phyloP scores from a whole-genome alignment of 2,113 vertebrate species.

The Lophius piscatorius region DNA sequence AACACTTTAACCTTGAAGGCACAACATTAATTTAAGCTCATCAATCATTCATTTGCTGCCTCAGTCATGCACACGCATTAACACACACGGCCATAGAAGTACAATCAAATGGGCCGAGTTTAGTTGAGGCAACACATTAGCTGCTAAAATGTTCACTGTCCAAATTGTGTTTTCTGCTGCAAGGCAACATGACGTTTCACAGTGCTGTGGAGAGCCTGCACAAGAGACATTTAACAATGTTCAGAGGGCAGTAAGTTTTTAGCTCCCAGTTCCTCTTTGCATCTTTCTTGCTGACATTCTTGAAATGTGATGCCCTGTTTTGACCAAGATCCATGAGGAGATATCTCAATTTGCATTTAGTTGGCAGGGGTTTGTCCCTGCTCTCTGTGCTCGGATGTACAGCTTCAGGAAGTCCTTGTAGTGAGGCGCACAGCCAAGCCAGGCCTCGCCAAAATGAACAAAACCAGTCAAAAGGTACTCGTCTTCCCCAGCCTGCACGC shows the following conservation, averaged over 20 bases:
- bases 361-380: constrained; percentile 89
- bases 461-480: constrained; percentile 92
- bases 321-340: not conserved
- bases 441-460: constrained; percentile 91
- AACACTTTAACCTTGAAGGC: constrained; percentile 5
- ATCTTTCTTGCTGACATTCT: not conserved
- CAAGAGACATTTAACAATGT: not conserved
- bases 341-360: constrained; percentile 80
- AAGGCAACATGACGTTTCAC: constrained; percentile 18
- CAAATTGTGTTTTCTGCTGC: constrained; percentile 13
- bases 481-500: constrained; percentile 78
- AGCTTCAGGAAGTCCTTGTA: constrained; percentile 90
- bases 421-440: constrained; percentile 89
- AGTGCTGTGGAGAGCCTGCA: not conserved
- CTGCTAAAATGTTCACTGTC: constrained; percentile 12
- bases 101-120: constrained; percentile 17
- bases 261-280: not conserved
- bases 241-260: not conserved
- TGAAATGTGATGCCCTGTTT: too few relatives aligned
- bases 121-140: not conserved
- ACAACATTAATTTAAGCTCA: constrained; percentile 37
- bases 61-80: constrained; percentile 6
- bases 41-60: constrained; percentile 7
- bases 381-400: constrained; percentile 83
- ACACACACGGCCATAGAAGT: too few relatives aligned